phyloP scores from a whole-genome alignment of 2,888 invertebrate species.

The Meandrusa payeni region DNA sequence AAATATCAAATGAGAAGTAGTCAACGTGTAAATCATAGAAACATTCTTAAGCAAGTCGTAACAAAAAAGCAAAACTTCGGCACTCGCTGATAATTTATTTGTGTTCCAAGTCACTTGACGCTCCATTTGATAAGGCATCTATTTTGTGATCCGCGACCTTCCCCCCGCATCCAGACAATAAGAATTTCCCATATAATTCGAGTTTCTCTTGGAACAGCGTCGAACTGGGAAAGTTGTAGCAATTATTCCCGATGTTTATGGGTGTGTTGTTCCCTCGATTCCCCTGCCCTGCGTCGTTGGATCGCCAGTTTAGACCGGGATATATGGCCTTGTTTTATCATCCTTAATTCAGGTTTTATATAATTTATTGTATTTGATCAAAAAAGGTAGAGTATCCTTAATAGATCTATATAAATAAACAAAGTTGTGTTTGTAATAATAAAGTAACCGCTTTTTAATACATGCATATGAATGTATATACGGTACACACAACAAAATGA shows the following conservation, averaged over 20 bases:
- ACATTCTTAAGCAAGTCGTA: too few relatives aligned
- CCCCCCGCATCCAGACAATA: not conserved
- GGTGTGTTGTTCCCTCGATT: constrained; percentile 10
- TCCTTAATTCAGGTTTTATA: not conserved
- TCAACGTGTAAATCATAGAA: too few relatives aligned
- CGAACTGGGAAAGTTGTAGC: constrained; percentile 16
- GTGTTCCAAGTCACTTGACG: constrained; percentile 8
- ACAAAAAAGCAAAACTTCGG: not conserved
- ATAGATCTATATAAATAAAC: too few relatives aligned
- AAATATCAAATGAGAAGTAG: too few relatives aligned
- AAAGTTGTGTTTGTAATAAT: too few relatives aligned
- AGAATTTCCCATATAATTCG: constrained; percentile 9
- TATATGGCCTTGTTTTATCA: constrained; percentile 12
- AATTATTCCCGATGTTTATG: constrained; percentile 19
- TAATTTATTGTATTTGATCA: too few relatives aligned
- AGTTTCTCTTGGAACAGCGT: constrained; percentile 7
- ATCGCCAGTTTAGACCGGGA: constrained; percentile 7
- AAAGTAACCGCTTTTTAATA: too few relatives aligned
- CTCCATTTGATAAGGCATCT: constrained; percentile 7
- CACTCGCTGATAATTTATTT: not conserved
- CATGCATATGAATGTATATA: too few relatives aligned
- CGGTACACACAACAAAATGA: too few relatives aligned
- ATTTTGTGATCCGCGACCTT: constrained; percentile 9
- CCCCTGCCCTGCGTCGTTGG: not conserved
- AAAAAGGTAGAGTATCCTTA: too few relatives aligned